These are phyloP conservation scores for Babylonia areolata DNA, from an alignment of 1,140 invertebrate species.

Conservation along the genomic window DNA sequence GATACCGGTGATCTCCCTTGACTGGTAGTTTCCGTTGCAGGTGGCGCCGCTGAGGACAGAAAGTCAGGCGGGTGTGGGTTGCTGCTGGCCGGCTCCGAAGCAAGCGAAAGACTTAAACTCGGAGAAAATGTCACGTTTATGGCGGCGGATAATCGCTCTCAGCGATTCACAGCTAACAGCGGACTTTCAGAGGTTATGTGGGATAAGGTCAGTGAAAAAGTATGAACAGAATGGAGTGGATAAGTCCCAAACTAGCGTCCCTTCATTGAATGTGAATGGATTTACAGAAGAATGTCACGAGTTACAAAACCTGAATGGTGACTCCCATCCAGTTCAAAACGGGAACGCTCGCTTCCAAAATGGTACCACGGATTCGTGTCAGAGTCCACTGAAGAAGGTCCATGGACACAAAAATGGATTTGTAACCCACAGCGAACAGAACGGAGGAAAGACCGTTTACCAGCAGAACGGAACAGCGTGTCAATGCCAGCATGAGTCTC, in stretches of 20 bases:
- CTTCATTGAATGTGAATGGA: constrained; percentile 22
- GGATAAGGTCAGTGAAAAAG: constrained; percentile 21
- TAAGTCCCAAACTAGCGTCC: constrained; percentile 8
- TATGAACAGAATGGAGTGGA: constrained; percentile 17
- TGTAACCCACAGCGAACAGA: constrained; percentile 1
- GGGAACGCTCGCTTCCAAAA: constrained; percentile 2
- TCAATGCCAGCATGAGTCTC: constrained; percentile 11
- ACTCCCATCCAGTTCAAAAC: constrained; percentile 25
- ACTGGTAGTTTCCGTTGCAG: constrained; percentile 22
- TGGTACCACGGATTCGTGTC: neutral
- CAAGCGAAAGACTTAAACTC: neutral
- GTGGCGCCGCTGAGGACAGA: constrained; percentile 27
- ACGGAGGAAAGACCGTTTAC: neutral
- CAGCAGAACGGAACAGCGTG: constrained; percentile 21
- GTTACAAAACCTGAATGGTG: constrained; percentile 21
- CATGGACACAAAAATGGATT: constrained; percentile 21
- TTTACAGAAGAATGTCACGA: constrained; percentile 26
- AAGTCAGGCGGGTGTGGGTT: constrained; percentile 27
- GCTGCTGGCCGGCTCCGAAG: neutral
- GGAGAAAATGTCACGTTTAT: constrained; percentile 32
- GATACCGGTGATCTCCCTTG: neutral
- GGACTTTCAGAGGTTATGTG: constrained; percentile 46
- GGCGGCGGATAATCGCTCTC: constrained; percentile 28
- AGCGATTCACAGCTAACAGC: constrained; percentile 41
- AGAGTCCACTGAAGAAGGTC: neutral